phyloP scores from a whole-genome alignment of 2,888 invertebrate genomes.

The Timema podura region DNA sequence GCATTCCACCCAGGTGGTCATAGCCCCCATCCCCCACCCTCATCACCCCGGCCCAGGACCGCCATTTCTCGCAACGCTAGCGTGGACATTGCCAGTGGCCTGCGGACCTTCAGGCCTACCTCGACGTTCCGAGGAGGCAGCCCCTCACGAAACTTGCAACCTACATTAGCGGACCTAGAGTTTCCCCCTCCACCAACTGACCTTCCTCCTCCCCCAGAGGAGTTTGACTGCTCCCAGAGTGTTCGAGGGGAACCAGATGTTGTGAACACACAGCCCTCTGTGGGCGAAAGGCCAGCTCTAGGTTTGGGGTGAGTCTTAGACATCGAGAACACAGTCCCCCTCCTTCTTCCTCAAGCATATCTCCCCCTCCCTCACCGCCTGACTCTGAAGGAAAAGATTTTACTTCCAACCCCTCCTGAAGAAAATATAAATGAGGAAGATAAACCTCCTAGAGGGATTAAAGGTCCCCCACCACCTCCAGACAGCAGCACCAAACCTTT shows the following conservation, averaged over 20 bases:
- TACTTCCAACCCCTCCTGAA: too few relatives aligned
- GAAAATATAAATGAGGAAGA: too few relatives aligned
- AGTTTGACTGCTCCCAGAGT: constrained; percentile 45
- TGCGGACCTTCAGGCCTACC: constrained; percentile 34
- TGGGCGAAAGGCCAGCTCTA: constrained; percentile 64
- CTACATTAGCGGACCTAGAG: constrained; percentile 75
- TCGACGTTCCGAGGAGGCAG: constrained; percentile 45
- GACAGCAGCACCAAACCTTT: not conserved
- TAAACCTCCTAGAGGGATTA: too few relatives aligned
- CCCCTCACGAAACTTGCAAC: constrained; percentile 67
- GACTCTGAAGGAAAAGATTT: constrained; percentile 35
- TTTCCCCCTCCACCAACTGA: constrained; percentile 84
- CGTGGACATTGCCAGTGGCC: constrained; percentile 19
- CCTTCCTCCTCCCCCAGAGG: constrained; percentile 73
- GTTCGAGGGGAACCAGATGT: constrained; percentile 26
- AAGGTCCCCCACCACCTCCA: constrained; percentile 10
- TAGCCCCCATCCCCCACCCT: constrained; percentile 30
- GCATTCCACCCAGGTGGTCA: constrained; percentile 30
- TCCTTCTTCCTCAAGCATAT: constrained; percentile 24
- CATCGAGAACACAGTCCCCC: constrained; percentile 50
- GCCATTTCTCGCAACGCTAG: constrained; percentile 26
- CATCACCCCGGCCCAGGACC: constrained; percentile 47
- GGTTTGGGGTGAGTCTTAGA: constrained; percentile 66
- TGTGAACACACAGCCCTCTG: constrained; percentile 55
- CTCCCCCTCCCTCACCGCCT: constrained; percentile 22